These are phyloP conservation scores for Galemys pyrenaicus DNA, from an alignment of 2,113 vertebrate genomes.

Conservation along the genomic window DNA sequence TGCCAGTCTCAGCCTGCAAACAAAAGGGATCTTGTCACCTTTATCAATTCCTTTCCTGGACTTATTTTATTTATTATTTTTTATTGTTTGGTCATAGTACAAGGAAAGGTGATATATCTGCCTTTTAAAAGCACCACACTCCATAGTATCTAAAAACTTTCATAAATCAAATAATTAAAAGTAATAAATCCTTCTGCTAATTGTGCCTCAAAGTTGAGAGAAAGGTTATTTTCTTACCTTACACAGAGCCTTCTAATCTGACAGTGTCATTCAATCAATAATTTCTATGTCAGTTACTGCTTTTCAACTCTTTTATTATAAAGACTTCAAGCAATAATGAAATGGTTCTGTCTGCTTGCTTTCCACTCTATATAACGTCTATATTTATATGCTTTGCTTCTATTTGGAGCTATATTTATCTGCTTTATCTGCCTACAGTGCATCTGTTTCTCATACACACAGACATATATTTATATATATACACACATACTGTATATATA, in stretches of 20 bases:
- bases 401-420: slow-evolving; percentile 90
- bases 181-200: slow-evolving; percentile 69
- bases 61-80: slow-evolving; percentile 39
- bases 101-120: slow-evolving; percentile 63
- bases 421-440: slow-evolving; percentile 88
- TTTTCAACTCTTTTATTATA: slow-evolving; percentile 81
- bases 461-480: slow-evolving; percentile 85
- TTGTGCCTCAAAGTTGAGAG: slow-evolving; percentile 73
- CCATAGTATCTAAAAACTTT: slow-evolving; percentile 61
- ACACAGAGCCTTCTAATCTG: slow-evolving; percentile 76
- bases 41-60: slow-evolving; percentile 27
- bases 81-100: slow-evolving; percentile 49
- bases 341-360: slow-evolving; percentile 81
- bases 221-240: slow-evolving; percentile 86
- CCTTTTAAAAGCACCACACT: slow-evolving; percentile 42
- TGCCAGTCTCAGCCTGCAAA: background rate
- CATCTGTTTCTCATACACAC: slow-evolving; percentile 89
- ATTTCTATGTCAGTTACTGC: slow-evolving; percentile 83
- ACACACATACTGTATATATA: slow-evolving; percentile 81
- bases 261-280: slow-evolving; percentile 81
- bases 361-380: slow-evolving; percentile 83
- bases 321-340: slow-evolving; percentile 84
- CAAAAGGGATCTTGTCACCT: background rate
- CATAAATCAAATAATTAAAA: slow-evolving; percentile 75
- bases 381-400: slow-evolving; percentile 88